Evolutionary conservation across 2,797 vertebrate species (phyloP), one percentile per base, ranked within the genome.

Genomic region (Myiotriccus ornatus): DNA sequence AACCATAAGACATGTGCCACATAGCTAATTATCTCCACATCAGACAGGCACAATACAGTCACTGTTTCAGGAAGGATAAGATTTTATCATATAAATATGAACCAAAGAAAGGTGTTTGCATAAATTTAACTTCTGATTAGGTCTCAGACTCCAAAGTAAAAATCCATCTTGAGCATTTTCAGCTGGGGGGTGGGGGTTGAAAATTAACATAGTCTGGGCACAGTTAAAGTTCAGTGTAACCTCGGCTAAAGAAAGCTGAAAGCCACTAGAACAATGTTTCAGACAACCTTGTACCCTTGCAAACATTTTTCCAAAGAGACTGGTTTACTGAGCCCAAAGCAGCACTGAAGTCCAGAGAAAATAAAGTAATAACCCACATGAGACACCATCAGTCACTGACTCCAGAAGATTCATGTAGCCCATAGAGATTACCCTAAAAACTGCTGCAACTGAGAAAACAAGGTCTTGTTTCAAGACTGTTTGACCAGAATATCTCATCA

Each of bases 391-490:
- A 28, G 80, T 78, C 59, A 7, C 65, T 83, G 88, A 84, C 50
- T 88, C 76, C 83, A 68, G 77, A 90, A 90, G 87, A 80, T 78
- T 78, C 75, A n/a, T 18, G 52, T 41, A 68, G 41, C 25, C 81
- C 68, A 12, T 12, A 49, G 83, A 93, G 83, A 92, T 49, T 74
- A 64, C 50, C 14, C 78, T 87, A 82, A 90, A 92, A 84, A 86
- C 35, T 85, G 70, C 88, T 95, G 60, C 71, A 77, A 93, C 68
- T 89, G 68, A 96, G 76, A 95, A 97, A 97, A 94, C 60, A 94
- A 94, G 74, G 83, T 67, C 69, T 87, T 69, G 34, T 87, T 96
- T 82, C 89, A 94, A 59, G 59, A 60, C 34, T 2, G 1, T 79
- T 94, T 87, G 78, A 94, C 63, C 9, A 13, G 82, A 83, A 71